Conservation (phyloP, 2,797 vertebrate species). For the Phoxinus dragarum region DNA sequence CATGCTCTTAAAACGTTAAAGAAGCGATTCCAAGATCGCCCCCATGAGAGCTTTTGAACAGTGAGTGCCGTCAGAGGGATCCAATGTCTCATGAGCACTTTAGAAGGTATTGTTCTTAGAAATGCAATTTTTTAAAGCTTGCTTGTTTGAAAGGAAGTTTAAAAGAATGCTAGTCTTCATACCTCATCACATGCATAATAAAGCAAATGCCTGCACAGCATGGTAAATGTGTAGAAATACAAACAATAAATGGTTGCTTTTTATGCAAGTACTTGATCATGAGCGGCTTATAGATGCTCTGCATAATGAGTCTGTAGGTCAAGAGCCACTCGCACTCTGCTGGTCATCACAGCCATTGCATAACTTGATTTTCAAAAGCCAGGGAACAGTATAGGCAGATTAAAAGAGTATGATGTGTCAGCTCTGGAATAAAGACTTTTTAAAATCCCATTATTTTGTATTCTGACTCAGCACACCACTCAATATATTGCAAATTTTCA, state of each 20-base stretch:
- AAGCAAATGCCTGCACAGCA: not conserved
- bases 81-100: slow-evolving; percentile 38
- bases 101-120: slow-evolving; percentile 8
- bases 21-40: slow-evolving; percentile 19
- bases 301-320: slow-evolving; percentile 33
- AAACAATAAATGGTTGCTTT: slow-evolving; percentile 31
- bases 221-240: not conserved
- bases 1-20: slow-evolving; percentile 49
- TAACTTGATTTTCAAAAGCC: slow-evolving; percentile 34
- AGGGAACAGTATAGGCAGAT: slow-evolving; percentile 1
- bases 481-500: not conserved
- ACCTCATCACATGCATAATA: slow-evolving; percentile 18
- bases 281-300: not conserved
- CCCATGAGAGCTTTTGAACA: not conserved
- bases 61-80: slow-evolving; percentile 14
- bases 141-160: slow-evolving; percentile 10
- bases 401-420: slow-evolving; percentile 1
- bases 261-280: slow-evolving; percentile 31
- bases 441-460: slow-evolving; percentile 17
- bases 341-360: slow-evolving; percentile 37
- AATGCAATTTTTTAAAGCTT: slow-evolving; percentile 1
- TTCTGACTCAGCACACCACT: slow-evolving; percentile 28
- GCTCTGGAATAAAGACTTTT: slow-evolving; percentile 9
- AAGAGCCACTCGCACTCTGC: slow-evolving; percentile 13
- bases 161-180: not conserved